Evolutionary conservation across 2,113 vertebrate species (phyloP), one percentile per base, ranked within the genome.

Genomic region (Alosa alosa): DNA sequence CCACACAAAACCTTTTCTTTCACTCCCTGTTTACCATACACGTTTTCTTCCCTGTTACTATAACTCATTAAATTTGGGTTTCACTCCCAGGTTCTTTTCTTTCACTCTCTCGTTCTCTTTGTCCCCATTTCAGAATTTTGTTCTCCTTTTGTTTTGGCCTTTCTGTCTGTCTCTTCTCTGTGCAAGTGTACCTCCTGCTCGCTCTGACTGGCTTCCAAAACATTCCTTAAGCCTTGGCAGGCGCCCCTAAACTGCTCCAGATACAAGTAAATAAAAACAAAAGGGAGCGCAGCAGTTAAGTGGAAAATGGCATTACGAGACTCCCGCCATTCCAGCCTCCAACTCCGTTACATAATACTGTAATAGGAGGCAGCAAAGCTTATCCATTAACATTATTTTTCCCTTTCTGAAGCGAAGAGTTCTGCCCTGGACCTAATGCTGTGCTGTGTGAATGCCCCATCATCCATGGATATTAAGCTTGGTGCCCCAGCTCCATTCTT

Each of bases 341-440:
- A 81, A 93, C 84, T 84, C 31, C 31, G 91, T 94, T 92, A 92
- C 89, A 88, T 90, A 94, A 94, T 86, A 84, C 46, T 31, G 52
- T 86, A 84, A 86, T 82, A 72, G 83, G 83, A 90, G 90, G 57
- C 85, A 88, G 82, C 78, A 20, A 81, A 52, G 72, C 84, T 22
- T 87, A 72, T 88, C 87, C 89, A 85, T 88, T 87, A 85, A 85
- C 91, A 93, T 93, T 90, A 92, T 83, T 11, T 13, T 49, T 1
- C 41, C 41, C 92, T 90, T 93, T 93, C 84, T 84, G 89, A 81
- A 64, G 86, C 89, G 91, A 92, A 88, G 18, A 92, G 83, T 68
- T 13, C 87, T 88, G 89, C 91, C 87, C 91, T 84, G 81, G 84
- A 86, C 52, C 55, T 93, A 92, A 90, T 89, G 86, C 83, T 6